A percentile compares a stretch with the other conserved stretches of the same genome.
Conservation (phyloP, 2,797 vertebrate genomes). For the Fistularia tabacaria region DNA sequence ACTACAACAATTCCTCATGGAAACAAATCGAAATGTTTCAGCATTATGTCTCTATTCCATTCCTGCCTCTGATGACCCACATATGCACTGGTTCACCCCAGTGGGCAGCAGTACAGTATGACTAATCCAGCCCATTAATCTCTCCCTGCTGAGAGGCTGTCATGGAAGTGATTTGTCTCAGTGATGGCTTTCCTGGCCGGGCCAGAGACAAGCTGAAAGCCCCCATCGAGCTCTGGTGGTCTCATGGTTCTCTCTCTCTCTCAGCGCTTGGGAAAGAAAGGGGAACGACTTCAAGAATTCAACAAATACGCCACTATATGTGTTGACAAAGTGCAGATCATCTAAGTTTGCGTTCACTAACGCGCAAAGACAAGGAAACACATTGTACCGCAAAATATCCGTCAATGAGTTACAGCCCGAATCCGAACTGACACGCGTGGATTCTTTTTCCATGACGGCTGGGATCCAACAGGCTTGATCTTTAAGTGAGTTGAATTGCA, state of each 20-base stretch:
- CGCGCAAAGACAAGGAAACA: background rate
- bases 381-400: background rate
- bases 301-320: constrained; percentile 7
- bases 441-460: no score
- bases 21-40: constrained; percentile 16
- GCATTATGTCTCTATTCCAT: background rate
- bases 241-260: no score
- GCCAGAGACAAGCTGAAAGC: constrained; percentile 31
- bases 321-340: constrained; percentile 5
- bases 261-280: constrained; percentile 29
- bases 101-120: constrained; percentile 39
- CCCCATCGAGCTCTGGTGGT: constrained; percentile 34
- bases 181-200: constrained; percentile 39
- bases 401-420: no score
- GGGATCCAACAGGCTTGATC: no score
- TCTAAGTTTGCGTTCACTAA: constrained; percentile 5
- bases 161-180: constrained; percentile 53
- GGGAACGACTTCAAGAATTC: constrained; percentile 49
- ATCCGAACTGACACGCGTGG: background rate
- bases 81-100: constrained; percentile 29
- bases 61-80: constrained; percentile 30
- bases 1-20: constrained; percentile 1
- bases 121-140: constrained; percentile 53
- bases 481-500: no score
- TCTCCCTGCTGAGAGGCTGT: constrained; percentile 49